Evolutionary conservation across 2,113 vertebrate genomes (phyloP).

Genomic region (Psittacus erithacus): DNA sequence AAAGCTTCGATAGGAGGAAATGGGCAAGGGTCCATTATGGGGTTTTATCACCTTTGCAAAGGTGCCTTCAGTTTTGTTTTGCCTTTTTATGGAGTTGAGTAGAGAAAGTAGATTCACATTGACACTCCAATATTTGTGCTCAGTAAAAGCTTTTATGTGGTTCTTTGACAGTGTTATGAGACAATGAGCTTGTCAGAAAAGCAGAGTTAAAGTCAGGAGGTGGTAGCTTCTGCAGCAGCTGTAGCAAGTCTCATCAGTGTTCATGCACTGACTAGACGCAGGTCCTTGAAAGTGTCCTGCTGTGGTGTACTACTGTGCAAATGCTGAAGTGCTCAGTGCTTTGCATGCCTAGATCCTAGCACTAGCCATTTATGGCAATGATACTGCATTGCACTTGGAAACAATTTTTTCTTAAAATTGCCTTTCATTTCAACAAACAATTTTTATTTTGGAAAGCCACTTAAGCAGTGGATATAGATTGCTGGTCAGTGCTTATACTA

Average conservation of each 20-base stretch:
- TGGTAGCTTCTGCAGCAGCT: neutral
- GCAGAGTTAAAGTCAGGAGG: neutral
- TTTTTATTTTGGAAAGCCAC: neutral
- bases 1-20: neutral
- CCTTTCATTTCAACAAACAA: too few species aligned
- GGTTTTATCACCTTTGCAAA: neutral
- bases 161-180: neutral
- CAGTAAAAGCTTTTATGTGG: neutral
- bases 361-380: neutral
- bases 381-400: neutral
- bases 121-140: neutral
- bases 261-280: neutral
- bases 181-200: neutral
- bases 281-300: neutral
- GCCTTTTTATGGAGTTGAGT: neutral
- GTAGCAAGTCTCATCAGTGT: neutral
- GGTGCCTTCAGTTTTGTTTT: neutral
- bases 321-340: neutral
- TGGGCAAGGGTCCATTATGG: neutral
- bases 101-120: neutral
- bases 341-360: neutral
- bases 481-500: neutral
- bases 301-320: neutral
- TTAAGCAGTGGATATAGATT: neutral
- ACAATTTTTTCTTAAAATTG: neutral